Percentiles rank a stretch among this genome's conserved stretches.
phyloP scores from a whole-genome alignment of 2,113 vertebrate genomes.

The Osmerus mordax region DNA sequence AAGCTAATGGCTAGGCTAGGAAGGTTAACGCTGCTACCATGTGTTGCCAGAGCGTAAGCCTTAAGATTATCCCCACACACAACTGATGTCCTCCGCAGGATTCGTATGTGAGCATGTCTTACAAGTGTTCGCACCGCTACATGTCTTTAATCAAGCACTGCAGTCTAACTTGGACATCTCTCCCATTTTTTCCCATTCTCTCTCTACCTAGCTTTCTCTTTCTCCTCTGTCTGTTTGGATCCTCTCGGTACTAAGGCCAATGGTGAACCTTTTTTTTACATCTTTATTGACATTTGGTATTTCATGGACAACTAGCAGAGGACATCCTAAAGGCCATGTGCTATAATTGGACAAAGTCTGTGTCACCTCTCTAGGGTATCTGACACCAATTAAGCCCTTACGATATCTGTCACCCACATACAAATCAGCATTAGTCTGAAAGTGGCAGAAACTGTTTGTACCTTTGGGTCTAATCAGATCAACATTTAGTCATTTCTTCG shows the following conservation, averaged over 20 bases:
- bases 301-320: slow-evolving; percentile 7
- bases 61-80: neutral
- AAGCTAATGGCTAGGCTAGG: slow-evolving; percentile 8
- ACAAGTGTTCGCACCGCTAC: neutral
- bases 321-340: slow-evolving; percentile 7
- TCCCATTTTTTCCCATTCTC: neutral
- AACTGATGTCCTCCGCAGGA: neutral
- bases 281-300: slow-evolving; percentile 19
- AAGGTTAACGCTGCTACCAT: slow-evolving; percentile 2
- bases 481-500: neutral
- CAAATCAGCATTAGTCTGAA: neutral
- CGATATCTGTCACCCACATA: neutral
- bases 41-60: neutral
- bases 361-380: neutral
- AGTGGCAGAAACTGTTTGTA: neutral
- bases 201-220: neutral
- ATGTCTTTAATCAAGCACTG: neutral
- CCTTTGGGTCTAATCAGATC: neutral
- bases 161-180: neutral
- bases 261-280: neutral
- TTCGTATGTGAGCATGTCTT: neutral
- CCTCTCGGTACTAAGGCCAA: neutral
- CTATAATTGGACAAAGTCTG: slow-evolving; percentile 1
- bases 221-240: neutral
- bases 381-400: neutral